A percentile compares a stretch with the other conserved stretches of the same genome.
Evolutionary conservation across 2,113 vertebrate genomes (phyloP).

Genomic region (Pionites leucogaster): DNA sequence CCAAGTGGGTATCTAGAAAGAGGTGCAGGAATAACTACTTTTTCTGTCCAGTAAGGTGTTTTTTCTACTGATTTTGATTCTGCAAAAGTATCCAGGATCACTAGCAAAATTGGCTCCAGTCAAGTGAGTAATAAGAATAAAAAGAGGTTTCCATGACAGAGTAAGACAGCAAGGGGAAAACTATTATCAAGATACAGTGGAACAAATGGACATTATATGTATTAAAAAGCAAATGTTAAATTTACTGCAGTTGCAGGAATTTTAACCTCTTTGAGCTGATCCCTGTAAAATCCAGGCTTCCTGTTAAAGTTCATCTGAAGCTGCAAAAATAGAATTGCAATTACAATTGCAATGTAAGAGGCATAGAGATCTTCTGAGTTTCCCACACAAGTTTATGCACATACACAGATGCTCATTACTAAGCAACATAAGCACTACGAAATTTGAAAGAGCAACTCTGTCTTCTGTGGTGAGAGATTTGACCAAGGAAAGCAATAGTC

Average conservation of each 20-base stretch:
- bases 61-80: background rate
- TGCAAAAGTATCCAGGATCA: background rate
- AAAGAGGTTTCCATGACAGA: background rate
- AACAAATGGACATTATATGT: background rate
- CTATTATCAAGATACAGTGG: background rate
- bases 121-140: background rate
- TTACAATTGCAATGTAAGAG: background rate
- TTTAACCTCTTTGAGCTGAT: background rate
- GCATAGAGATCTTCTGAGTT: background rate
- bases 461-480: background rate
- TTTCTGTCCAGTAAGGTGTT: background rate
- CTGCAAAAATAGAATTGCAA: background rate
- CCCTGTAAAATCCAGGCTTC: background rate
- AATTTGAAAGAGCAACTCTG: constrained; percentile 1
- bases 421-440: background rate
- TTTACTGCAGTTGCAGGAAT: background rate
- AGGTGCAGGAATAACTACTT: background rate
- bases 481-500: background rate
- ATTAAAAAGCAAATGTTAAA: background rate
- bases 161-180: background rate
- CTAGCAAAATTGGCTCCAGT: background rate
- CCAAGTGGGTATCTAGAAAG: background rate
- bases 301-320: background rate
- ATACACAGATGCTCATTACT: background rate
- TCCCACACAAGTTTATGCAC: background rate